Evolutionary conservation across 2,113 vertebrate genomes (phyloP), one percentile per base, ranked within the genome.

Genomic region (Alosa alosa): DNA sequence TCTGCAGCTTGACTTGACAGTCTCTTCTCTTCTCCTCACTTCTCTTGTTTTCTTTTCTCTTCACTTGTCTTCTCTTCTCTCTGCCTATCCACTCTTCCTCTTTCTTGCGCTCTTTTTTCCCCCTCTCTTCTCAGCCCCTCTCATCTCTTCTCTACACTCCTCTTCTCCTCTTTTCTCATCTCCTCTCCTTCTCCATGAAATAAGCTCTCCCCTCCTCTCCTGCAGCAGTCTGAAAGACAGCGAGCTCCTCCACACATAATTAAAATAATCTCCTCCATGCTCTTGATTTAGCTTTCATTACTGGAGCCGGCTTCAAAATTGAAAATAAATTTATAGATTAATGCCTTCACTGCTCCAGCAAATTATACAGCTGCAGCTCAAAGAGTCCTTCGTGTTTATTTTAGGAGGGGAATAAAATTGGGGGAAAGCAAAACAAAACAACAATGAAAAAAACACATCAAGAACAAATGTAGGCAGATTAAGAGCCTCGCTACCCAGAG

Each of bases 281-380:
- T 93, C 92, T 94, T 93, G 92, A 93, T 95, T 94, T 93, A 92
- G 92, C 91, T 94, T 94, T 93, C 92, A 92, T 92, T 93, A 94
- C 92, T 90, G 92, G 92, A 93, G 92, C 92, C 90, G 88, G 94
- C 92, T 93, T 94, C 92, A 93, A 94, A 78, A 94, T 95, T 94
- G 93, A 94, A 95, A 95, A 94, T 93, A 94, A 93, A 94, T 94
- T 93, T 94, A 92, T 92, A 94, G 94, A 95, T 94, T 94, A 95
- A 94, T 93, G 92, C 90, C 87, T 93, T 89, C 84, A 89, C 93
- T 91, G 92, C 93, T 91, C 90, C 86, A 89, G 91, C 93, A 94
- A 95, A 94, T 94, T 93, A 93, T 87, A 89, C 90, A 88, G 92
- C 92, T 91, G 92, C 88, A 92, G 92, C 92, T 95, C 93, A 91